phyloP scores from a whole-genome alignment of 2,113 vertebrate species.

The Mirza zaza region DNA sequence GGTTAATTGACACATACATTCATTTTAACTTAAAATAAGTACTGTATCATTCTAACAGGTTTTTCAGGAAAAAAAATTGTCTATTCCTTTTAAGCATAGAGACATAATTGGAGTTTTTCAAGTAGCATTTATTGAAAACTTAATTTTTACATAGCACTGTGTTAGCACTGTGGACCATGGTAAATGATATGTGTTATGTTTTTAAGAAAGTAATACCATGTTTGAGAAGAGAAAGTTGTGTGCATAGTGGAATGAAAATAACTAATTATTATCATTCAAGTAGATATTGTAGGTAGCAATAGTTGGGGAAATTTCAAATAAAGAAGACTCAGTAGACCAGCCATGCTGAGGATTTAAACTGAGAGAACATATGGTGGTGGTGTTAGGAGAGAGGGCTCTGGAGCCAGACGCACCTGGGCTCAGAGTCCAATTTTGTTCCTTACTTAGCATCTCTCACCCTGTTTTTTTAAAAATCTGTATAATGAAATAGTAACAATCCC shows the following conservation, averaged over 20 bases:
- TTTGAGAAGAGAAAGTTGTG: background rate
- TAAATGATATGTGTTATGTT: background rate
- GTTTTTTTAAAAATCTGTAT: background rate
- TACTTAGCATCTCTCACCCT: background rate
- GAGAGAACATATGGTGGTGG: background rate
- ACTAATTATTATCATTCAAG: background rate
- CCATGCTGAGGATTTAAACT: background rate
- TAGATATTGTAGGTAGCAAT: background rate
- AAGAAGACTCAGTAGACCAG: background rate
- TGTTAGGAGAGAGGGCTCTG: background rate
- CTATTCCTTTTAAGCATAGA: background rate
- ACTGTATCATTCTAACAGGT: background rate
- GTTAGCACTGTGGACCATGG: background rate
- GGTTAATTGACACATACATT: background rate
- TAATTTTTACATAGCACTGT: background rate
- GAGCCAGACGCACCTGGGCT: background rate
- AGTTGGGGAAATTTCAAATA: background rate
- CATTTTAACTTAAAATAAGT: constrained; percentile 26
- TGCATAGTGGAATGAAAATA: background rate
- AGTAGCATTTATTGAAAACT: background rate
- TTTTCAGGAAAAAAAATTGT: background rate
- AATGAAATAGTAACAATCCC: background rate
- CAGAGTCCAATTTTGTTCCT: background rate
- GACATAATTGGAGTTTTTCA: background rate
- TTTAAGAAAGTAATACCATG: background rate